Conservation (phyloP, 2,113 vertebrate species). For the Cheirogaleus medius region DNA sequence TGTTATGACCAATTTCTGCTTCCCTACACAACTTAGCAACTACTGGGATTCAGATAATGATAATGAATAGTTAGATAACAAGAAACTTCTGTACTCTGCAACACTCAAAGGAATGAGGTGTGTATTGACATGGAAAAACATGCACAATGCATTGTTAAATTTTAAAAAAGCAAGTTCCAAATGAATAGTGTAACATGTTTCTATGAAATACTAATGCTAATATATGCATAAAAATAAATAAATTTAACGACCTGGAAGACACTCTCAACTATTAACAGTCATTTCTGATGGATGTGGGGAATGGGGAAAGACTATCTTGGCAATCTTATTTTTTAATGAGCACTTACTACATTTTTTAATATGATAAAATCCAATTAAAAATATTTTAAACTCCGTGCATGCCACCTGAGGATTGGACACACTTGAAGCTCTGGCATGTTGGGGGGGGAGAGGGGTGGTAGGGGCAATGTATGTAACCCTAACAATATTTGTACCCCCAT, state of each 20-base stretch:
- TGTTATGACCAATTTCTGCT: slow-evolving; percentile 61
- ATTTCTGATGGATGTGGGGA: not conserved
- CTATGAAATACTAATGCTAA: slow-evolving; percentile 24
- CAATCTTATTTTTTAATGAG: not conserved
- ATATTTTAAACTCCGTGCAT: slow-evolving; percentile 22
- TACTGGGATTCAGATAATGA: slow-evolving; percentile 48
- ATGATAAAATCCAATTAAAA: slow-evolving; percentile 1
- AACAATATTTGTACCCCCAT: too few species aligned
- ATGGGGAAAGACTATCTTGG: not conserved
- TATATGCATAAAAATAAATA: not conserved
- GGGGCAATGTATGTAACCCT: too few species aligned
- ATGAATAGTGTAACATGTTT: not conserved
- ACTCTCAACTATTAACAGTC: not conserved
- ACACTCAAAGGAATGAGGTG: not conserved
- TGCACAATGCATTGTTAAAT: not conserved
- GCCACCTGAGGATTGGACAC: too few species aligned
- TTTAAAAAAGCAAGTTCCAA: not conserved
- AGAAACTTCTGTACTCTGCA: not conserved
- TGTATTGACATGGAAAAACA: not conserved
- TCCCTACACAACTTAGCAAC: slow-evolving; percentile 51
- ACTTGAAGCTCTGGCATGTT: too few species aligned
- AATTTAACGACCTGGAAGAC: not conserved
- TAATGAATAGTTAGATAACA: slow-evolving; percentile 36
- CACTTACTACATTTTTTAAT: slow-evolving; percentile 8
- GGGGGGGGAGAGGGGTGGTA: too few species aligned